A percentile compares a stretch with the other conserved stretches of the same genome.
Evolutionary conservation across 2,113 vertebrate species (phyloP).

Genomic region (Ancistrus triradiatus): DNA sequence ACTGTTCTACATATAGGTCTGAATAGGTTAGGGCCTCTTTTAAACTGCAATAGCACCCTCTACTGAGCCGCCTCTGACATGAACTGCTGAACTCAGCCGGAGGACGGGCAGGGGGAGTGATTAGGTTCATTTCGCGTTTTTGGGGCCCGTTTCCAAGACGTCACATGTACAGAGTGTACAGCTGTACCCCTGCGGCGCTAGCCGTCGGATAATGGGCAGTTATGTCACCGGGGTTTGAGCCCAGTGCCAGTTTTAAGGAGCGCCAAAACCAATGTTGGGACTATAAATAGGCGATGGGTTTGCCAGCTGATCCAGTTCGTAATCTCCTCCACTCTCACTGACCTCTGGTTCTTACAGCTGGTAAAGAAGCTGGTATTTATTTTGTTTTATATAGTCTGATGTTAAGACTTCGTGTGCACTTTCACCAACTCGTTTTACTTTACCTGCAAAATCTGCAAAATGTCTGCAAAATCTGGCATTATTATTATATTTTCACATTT

Average conservation of each 20-base stretch:
- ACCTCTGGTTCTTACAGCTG: neutral
- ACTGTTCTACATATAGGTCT: too few species aligned
- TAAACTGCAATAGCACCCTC: conserved; percentile 64
- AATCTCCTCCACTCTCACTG: neutral
- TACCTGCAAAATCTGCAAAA: too few species aligned
- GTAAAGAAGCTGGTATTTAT: too few species aligned
- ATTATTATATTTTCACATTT: too few species aligned
- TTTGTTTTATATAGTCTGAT: too few species aligned
- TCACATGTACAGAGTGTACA: neutral
- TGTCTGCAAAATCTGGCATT: too few species aligned
- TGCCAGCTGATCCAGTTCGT: neutral
- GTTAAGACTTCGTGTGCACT: too few species aligned
- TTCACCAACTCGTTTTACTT: too few species aligned
- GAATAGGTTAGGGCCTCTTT: too few species aligned
- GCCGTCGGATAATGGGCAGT: neutral
- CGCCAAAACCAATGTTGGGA: neutral
- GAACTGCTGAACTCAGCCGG: neutral
- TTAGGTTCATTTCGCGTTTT: neutral
- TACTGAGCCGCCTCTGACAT: conserved; percentile 47
- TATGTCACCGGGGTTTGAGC: conserved; percentile 5
- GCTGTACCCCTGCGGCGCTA: neutral
- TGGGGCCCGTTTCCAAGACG: neutral
- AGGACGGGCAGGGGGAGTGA: neutral
- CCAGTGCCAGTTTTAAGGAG: neutral
- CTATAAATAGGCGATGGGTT: conserved; percentile 4